Base-by-base conservation (phyloP, 2,797 vertebrate genomes). In the Cirrhinus mrigala region DNA sequence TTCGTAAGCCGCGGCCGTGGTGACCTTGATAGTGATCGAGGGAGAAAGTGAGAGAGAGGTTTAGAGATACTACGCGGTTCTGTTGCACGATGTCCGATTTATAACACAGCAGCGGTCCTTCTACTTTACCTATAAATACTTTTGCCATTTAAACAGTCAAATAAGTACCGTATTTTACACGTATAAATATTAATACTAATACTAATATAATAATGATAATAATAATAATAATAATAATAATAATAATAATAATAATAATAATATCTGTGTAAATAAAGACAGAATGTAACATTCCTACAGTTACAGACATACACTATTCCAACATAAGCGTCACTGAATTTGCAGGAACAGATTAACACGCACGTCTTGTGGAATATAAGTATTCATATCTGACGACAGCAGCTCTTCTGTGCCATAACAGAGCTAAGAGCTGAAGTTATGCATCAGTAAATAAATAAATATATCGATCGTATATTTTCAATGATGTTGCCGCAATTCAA, bases 1-100 rank as follows among this genome's bases (percentile, higher is more conserved):
- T 92, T 88, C 89, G 87, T 84, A 60, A 89, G 87, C 89, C 79
- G 64, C 76, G 87, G 90, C 89, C 93, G 95, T 95, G 94, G 94
- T 96, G 93, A 94, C 90, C 92, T 94, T 92, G 81, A 83, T 52
- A 88, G 54, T 73, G 78, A 88, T 27, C 56, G 58, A 82, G 58
- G 58, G 68, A 86, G 85, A 89, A 22, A 87, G 85, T 81, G 80
- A 85, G 82, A 76, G 82, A 85, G 62, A 66, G 78, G 58, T 33
- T 81, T 52, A 69, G 37, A 86, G 71, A 88, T 44, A 83, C 20
- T 48, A 20, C 74, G 16, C 74, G 62, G 5, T 78, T 77, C 6
- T 78, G 54, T 84, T 81, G 87, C 79, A 79, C 44, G 24, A 81
- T 44, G 68, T 40, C 40, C 44, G 58, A 83, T 22, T 37, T 62